These are phyloP conservation scores for Caenorhabditis uteleia DNA, from an alignment of 2,888 invertebrate species.

Conservation along the genomic window DNA sequence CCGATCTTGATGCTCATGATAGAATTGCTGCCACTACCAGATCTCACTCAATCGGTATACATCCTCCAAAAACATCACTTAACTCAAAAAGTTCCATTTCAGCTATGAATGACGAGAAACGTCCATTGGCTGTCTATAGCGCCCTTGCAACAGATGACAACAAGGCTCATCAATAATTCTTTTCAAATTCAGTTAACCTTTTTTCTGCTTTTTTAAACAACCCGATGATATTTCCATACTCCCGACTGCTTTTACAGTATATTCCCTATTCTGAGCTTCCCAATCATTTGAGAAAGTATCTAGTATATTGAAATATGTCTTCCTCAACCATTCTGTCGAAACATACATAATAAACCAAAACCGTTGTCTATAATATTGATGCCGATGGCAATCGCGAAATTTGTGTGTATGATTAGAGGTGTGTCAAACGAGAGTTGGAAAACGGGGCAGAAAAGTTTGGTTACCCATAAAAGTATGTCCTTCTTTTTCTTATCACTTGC, in stretches of 20 bases:
- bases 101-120: constrained; percentile 37
- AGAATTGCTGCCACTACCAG: constrained; percentile 35
- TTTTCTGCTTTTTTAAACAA: neutral
- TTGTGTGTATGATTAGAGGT: too few species aligned
- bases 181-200: neutral
- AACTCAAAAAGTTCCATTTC: constrained; percentile 1
- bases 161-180: neutral
- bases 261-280: too few species aligned
- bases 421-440: neutral
- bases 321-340: too few species aligned
- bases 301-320: too few species aligned
- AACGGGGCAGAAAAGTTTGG: constrained; percentile 30
- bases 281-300: too few species aligned
- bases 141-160: constrained; percentile 39
- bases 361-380: too few species aligned
- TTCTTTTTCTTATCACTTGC: constrained; percentile 34
- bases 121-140: constrained; percentile 37
- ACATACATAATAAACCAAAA: too few species aligned
- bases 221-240: too few species aligned
- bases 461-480: constrained; percentile 27
- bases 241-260: too few species aligned
- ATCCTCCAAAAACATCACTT: too few species aligned
- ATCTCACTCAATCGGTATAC: constrained; percentile 38
- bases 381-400: too few species aligned
- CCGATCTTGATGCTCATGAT: constrained; percentile 60